phyloP scores from a whole-genome alignment of 2,113 vertebrate genomes.

The Fulica atra region DNA sequence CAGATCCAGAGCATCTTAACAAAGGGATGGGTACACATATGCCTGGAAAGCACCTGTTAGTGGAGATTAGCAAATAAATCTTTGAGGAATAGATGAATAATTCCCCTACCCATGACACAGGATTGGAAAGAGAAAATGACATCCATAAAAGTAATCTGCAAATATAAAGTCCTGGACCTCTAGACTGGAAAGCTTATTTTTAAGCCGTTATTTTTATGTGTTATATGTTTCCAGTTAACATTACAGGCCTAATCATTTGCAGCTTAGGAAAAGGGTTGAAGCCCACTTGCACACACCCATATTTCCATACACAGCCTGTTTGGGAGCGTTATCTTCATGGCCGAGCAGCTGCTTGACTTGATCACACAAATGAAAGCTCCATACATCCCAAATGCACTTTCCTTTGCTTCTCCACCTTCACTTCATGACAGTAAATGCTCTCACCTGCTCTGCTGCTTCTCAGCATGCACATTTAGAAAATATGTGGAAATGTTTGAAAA shows the following conservation, averaged over 20 bases:
- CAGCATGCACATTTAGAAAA: not conserved
- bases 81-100: not conserved
- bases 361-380: not conserved
- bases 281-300: not conserved
- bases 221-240: not conserved
- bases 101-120: not conserved
- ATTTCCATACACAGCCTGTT: not conserved
- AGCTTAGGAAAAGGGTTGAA: not conserved
- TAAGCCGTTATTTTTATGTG: not conserved
- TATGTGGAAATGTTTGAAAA: not conserved
- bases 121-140: not conserved
- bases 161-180: not conserved
- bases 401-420: not conserved
- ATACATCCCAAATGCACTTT: not conserved
- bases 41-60: constrained; percentile 37
- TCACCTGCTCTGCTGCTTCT: not conserved
- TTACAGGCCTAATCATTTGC: not conserved
- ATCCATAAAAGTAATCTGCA: not conserved
- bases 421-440: not conserved
- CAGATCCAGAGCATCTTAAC: not conserved
- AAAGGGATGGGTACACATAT: not conserved
- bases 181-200: constrained; percentile 21
- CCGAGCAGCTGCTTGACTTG: not conserved
- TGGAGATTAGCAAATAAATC: not conserved
- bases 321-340: not conserved